Base-by-base conservation (phyloP, 1,140 invertebrate species). In the Centruroides vittatus region DNA sequence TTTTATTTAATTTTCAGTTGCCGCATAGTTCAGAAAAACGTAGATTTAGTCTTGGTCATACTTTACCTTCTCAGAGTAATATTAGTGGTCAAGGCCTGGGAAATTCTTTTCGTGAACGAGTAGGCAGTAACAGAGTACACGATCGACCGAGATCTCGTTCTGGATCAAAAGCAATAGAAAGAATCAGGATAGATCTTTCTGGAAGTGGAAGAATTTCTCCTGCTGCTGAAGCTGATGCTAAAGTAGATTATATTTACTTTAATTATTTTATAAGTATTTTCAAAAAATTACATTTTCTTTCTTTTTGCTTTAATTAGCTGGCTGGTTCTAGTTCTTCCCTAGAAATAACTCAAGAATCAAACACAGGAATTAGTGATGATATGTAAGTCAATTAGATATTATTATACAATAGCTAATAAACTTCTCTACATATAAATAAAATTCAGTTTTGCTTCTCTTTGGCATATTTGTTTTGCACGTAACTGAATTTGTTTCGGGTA, bases 41-140 rank as follows among this genome's bases (percentile, higher is more conserved):
- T 34, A 50, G 62, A 34, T 61, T 58, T 55, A 68, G 66, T 58
- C 59, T 62, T 47, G 55, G 60, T 11, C 62, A 57, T 11, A 41
- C 41, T 41, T 41, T 41, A 41, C 41, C 41, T 41, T 41, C 41
- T 41, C 41, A 41, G 41, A 41, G 41, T 41, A 41, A 23, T 23
- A 23, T 23, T 23, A 23, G 23, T 23, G 23, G 41, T 1, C 41
- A 41, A 41, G 41, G 41, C 5, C 1, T 41, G 5, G 41, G 41
- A 41, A 41, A 41, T 46, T 57, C 59, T 51, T 89, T 89, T 77
- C 79, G 88, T 70, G 89, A 93, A 76, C 81, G 88, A 63, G 80
- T 90, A 54, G 87, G 86, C 71, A 91, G 88, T 77, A 89, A 88
- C 71, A 81, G 87, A 46, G 76, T 89, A 66, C 82, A 85, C 57